Evolutionary conservation across 2,888 invertebrate genomes (phyloP), one percentile per base, ranked within the genome.

Genomic region (Patella pellucida): DNA sequence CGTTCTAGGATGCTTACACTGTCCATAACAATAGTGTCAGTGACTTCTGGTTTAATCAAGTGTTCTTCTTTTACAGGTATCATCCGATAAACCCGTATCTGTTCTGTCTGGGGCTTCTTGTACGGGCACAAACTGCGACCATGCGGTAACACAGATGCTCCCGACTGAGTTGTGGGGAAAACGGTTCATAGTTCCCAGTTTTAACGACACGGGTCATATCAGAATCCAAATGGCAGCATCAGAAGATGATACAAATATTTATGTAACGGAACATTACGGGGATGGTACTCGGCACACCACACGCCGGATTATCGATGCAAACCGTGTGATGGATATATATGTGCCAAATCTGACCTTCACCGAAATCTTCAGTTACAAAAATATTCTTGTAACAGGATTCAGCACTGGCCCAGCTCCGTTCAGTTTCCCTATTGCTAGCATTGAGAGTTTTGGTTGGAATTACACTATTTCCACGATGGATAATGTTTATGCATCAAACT

Each of bases 131-230:
- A 56, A 50, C 3, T 74, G 74, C 41, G 68, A 52, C 41, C 69
- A 69, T 41, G 27, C 54, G n/a, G 69, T 74, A 23, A 27, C 69
- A 50, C 74, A 74, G 69, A 23, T 72, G 16, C 27, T 74, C 2
- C 74, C 74, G 27, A n/a, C 19, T 31, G 74, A 74, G 41, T 54
- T 74, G 3, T 52, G 68, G 31, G 74, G 74, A 14, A 52, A 16
- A 41, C 68, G 74, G n/a, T 74, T 69, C 56, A 74, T 74, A 54
- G 56, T 74, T n/a, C 74, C 74, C 19, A 69, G 69, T 56, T 12
- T 69, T 7, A 41, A 69, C 41, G 74, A 74, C 56, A 56, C 52
- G 16, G 31, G 54, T 15, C 27, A 68, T 15, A 69, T 19, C 31
- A 54, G 54, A 41, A 69, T 74, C 16, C 69, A 54, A 15, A 69